Percentiles rank a stretch among this genome's conserved stretches.
These are phyloP conservation scores for Pristionchus pacificus DNA, from an alignment of 1,140 invertebrate species.

Conservation along the genomic window DNA sequence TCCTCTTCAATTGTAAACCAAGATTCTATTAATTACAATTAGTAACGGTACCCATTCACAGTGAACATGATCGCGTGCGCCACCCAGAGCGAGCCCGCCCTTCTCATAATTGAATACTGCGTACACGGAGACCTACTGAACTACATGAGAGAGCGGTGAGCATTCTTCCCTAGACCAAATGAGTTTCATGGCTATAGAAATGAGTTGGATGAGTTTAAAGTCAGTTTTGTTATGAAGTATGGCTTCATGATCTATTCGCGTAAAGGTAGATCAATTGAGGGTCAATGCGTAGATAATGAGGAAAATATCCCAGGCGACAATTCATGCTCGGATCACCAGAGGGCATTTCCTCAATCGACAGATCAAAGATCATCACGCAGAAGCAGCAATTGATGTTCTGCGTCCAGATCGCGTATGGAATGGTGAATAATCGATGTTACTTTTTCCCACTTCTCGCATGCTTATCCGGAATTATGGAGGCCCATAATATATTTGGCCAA, in stretches of 20 bases:
- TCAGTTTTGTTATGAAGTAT: neutral
- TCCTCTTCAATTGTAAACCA: too few species aligned
- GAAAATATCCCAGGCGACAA: constrained; percentile 29
- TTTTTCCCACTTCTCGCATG: too few species aligned
- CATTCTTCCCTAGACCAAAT: too few species aligned
- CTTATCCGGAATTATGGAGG: too few species aligned
- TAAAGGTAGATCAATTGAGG: neutral
- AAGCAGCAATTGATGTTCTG: constrained; percentile 54
- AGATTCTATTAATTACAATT: too few species aligned
- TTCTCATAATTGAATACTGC: constrained; percentile 61
- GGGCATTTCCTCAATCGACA: too few species aligned
- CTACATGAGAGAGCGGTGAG: constrained; percentile 57
- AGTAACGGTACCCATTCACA: constrained; percentile 30
- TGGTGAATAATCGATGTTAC: too few species aligned
- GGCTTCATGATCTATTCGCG: neutral
- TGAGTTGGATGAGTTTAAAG: too few species aligned
- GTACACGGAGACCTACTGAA: constrained; percentile 59
- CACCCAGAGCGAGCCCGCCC: constrained; percentile 59
- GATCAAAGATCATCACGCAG: constrained; percentile 54
- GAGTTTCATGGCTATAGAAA: too few species aligned
- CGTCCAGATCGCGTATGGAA: constrained; percentile 56
- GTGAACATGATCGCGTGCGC: constrained; percentile 62
- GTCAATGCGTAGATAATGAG: neutral
- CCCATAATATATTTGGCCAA: too few species aligned
- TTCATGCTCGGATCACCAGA: too few species aligned